These are phyloP conservation scores for Solenopsis fugax DNA, from an alignment of 1,140 invertebrate species.

Conservation along the genomic window DNA sequence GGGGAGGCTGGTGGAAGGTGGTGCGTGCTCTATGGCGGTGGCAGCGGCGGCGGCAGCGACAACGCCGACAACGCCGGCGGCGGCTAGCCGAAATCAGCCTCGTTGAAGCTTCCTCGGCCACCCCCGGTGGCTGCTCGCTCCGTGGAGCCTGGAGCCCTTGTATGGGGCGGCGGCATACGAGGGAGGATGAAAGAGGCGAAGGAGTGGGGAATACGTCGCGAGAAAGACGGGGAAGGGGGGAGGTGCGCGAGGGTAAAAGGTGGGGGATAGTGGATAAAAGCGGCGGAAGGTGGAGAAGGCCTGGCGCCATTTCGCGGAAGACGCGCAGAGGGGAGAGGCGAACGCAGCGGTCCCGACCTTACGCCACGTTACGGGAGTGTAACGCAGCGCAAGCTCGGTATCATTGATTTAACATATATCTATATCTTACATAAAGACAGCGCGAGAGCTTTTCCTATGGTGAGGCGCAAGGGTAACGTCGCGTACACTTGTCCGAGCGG, in stretches of 20 bases:
- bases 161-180: background rate
- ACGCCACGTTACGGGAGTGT: slow-evolving; percentile 66
- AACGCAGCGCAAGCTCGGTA: slow-evolving; percentile 83
- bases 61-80: background rate
- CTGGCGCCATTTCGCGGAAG: slow-evolving; percentile 48
- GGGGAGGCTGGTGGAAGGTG: background rate
- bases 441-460: slow-evolving; percentile 44
- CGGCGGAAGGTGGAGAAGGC: slow-evolving; percentile 47
- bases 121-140: background rate
- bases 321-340: slow-evolving; percentile 37
- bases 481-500: slow-evolving; percentile 38
- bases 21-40: background rate
- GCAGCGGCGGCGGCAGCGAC: background rate
- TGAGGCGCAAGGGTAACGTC: slow-evolving; percentile 35
- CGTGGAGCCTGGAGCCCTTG: background rate
- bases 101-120: background rate
- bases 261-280: slow-evolving; percentile 26
- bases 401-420: slow-evolving; percentile 85
- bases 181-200: no score
- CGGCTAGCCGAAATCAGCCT: background rate
- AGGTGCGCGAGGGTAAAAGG: background rate
- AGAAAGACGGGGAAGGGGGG: background rate
- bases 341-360: slow-evolving; percentile 66
- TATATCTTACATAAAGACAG: slow-evolving; percentile 73
- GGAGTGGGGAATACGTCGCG: background rate